These are phyloP conservation scores for Schizopygopsis malacanthus DNA, from an alignment of 2,797 vertebrate genomes.

Conservation along the genomic window DNA sequence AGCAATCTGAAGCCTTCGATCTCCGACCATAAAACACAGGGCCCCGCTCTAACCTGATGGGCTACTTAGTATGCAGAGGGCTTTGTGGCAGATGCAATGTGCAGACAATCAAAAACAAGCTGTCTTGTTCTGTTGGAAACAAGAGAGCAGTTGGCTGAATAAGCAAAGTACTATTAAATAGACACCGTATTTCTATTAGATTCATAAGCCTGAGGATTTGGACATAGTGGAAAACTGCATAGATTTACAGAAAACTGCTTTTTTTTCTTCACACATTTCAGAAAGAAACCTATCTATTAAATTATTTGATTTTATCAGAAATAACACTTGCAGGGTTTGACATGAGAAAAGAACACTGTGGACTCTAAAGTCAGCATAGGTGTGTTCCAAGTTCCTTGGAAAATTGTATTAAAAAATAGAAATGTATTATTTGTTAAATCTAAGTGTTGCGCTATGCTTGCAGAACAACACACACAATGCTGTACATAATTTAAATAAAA, in stretches of 20 bases:
- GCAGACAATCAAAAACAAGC: slow-evolving; percentile 28
- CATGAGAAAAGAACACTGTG: not conserved
- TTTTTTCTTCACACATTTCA: not conserved
- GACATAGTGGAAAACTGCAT: not conserved
- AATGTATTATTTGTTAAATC: too few relatives aligned
- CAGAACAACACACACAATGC: too few relatives aligned
- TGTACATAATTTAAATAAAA: too few relatives aligned
- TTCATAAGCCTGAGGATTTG: not conserved
- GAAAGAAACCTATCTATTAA: not conserved
- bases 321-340: not conserved
- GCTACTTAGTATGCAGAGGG: slow-evolving; percentile 36
- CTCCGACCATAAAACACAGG: slow-evolving; percentile 2
- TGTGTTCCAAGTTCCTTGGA: too few relatives aligned
- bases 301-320: not conserved
- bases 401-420: too few relatives aligned
- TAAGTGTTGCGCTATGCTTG: too few relatives aligned
- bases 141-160: not conserved
- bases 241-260: not conserved
- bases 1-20: slow-evolving; percentile 49
- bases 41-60: slow-evolving; percentile 8
- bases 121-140: not conserved
- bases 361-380: too few relatives aligned
- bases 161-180: not conserved
- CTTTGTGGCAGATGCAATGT: slow-evolving; percentile 36
- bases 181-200: not conserved